Evolutionary conservation across 2,113 vertebrate species (phyloP), one percentile per base, ranked within the genome.

Genomic region (Callithrix jacchus): DNA sequence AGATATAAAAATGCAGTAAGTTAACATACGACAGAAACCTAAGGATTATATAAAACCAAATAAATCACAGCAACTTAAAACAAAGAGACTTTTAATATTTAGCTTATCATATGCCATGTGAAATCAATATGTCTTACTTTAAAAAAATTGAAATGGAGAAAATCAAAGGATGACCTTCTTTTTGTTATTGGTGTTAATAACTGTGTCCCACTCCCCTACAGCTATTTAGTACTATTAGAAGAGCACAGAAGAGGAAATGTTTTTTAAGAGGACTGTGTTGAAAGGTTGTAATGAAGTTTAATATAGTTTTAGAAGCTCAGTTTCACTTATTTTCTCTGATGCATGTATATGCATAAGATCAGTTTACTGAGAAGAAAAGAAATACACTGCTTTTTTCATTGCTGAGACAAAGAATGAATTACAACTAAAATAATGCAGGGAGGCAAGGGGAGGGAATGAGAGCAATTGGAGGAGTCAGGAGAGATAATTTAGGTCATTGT

Each of bases 361-460:
- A 95, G 49, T 25, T 97, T 97, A 91, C 91, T 86, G 56, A 91
- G 89, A 87, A 94, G 87, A 27, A 88, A 74, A 64, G 88, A 91
- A 68, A 73, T n/a, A 87, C 42, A 87, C 16, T 86, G 87, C 47
- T 85, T 71, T 90, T 97, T 96, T 92, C 96, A 89, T 49, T 61
- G 80, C 81, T 73, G 68, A 93, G 80, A 94, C 71, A 88, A 95
- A 94, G 85, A 85, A 47, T 85, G 76, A 89, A 84, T 77, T 87
- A 71, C 61, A 96, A n/a, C 83, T 79, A 61, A 89, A 92, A 56
- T 16, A 17, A 23, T 25, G 71, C 45, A 10, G 25, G 32, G 45
- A 35, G 25, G 25, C 35, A 4, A 7, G 66, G 49, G 17, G 17
- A 81, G 35, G 70, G 5, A 35, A n/a, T 42, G 52, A 58, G 30